Conservation (phyloP, 2,888 invertebrate genomes). For the Trachelus tabidus region DNA sequence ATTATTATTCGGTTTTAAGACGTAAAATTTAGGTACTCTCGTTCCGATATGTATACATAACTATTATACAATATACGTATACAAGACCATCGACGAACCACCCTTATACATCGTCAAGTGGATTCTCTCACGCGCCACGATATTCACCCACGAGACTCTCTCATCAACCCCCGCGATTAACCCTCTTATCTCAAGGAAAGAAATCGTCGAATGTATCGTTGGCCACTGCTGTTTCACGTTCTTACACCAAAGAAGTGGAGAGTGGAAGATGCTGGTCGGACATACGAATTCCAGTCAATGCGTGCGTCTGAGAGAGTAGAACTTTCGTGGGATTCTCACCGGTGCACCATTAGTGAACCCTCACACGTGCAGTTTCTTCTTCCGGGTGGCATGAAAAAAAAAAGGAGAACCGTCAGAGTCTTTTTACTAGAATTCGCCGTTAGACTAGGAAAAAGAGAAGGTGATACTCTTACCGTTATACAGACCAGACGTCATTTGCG, state of each 20-base stretch:
- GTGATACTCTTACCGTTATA: background rate
- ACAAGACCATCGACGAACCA: background rate
- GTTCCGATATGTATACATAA: background rate
- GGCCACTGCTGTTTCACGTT: background rate
- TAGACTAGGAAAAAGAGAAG: background rate
- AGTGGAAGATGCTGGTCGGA: constrained; percentile 10
- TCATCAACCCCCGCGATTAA: background rate
- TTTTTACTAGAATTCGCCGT: background rate
- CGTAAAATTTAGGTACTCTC: background rate
- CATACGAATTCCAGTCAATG: constrained; percentile 25
- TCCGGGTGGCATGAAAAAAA: constrained; percentile 23
- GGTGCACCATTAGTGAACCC: constrained; percentile 46
- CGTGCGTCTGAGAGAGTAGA: constrained; percentile 31
- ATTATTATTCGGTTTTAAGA: constrained; percentile 41
- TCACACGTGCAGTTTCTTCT: constrained; percentile 32
- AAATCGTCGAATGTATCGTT: background rate
- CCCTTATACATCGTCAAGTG: background rate
- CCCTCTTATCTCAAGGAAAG: background rate
- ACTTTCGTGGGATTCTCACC: constrained; percentile 38
- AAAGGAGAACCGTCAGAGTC: background rate
- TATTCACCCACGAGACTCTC: background rate
- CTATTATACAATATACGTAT: background rate
- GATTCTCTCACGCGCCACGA: background rate
- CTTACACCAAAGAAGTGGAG: background rate
- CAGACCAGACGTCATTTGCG: background rate